Percentiles rank a stretch among this genome's conserved stretches.
Evolutionary conservation across 1,140 invertebrate genomes (phyloP).

Genomic region (Drosophila sechellia): DNA sequence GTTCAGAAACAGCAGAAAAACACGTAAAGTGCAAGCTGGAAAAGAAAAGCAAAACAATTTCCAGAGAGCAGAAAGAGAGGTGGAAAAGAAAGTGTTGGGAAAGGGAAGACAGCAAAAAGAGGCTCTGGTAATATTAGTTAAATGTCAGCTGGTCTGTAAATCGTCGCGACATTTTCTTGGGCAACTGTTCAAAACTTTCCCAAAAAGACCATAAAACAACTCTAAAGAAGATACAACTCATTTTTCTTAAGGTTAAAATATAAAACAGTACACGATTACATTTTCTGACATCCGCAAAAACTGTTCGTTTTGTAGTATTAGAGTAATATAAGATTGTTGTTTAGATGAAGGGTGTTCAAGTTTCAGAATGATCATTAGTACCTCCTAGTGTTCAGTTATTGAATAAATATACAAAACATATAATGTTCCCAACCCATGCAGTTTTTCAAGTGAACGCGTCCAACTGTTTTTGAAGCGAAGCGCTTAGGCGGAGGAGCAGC

Average conservation of each 20-base stretch:
- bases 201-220: neutral
- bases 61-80: conserved; percentile 13
- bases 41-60: conserved; percentile 42
- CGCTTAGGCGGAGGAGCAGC: conserved; percentile 37
- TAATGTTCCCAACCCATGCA: neutral
- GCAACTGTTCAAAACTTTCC: neutral
- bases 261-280: too few species aligned
- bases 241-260: too few species aligned
- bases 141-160: conserved; percentile 5
- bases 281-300: too few species aligned
- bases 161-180: neutral
- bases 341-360: too few species aligned
- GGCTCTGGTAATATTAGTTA: conserved; percentile 7
- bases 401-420: neutral
- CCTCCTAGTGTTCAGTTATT: too few species aligned
- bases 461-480: conserved; percentile 27
- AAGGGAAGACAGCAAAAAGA: conserved; percentile 11
- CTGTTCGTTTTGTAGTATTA: neutral
- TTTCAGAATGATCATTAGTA: too few species aligned
- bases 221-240: too few species aligned
- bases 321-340: neutral
- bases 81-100: conserved; percentile 46
- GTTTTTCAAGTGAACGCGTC: conserved; percentile 12
- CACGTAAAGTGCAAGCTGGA: conserved; percentile 27
- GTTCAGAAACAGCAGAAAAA: conserved; percentile 2